A percentile compares a stretch with the other conserved stretches of the same genome.
These are phyloP conservation scores for Drosophila azteca DNA, from an alignment of 1,140 invertebrate genomes.

Conservation along the genomic window DNA sequence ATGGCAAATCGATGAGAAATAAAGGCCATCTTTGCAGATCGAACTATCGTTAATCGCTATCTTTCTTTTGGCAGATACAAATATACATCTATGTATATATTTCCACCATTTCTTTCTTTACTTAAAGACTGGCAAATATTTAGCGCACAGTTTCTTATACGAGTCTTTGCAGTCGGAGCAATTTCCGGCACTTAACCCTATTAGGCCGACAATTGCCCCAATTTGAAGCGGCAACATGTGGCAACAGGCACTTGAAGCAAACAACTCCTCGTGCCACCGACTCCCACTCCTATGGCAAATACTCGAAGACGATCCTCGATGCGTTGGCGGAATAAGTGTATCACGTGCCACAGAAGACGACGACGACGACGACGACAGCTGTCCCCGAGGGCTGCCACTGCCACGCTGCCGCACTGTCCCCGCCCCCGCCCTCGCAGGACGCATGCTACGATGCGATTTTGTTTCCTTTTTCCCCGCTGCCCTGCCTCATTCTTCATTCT, in stretches of 20 bases:
- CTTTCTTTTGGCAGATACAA: too few species aligned
- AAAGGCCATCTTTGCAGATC: too few species aligned
- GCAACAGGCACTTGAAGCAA: slow-evolving; percentile 39
- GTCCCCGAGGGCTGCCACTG: slow-evolving; percentile 46
- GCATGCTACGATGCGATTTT: slow-evolving; percentile 49
- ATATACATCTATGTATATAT: background rate
- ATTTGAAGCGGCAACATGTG: slow-evolving; percentile 55
- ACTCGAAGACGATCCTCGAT: slow-evolving; percentile 11
- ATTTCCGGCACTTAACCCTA: slow-evolving; percentile 74
- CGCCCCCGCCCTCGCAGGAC: slow-evolving; percentile 5
- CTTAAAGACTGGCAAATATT: slow-evolving; percentile 7
- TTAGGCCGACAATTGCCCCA: slow-evolving; percentile 43
- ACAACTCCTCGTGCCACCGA: slow-evolving; percentile 5
- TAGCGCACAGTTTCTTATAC: background rate
- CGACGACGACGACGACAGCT: slow-evolving; percentile 62
- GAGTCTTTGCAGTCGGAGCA: background rate
- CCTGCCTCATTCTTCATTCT: slow-evolving; percentile 19
- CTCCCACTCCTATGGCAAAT: slow-evolving; percentile 5
- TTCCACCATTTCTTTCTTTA: background rate
- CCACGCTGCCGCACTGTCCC: too few species aligned
- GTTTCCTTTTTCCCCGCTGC: slow-evolving; percentile 41
- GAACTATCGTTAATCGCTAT: too few species aligned
- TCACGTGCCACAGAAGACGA: slow-evolving; percentile 35
- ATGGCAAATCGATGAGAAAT: background rate
- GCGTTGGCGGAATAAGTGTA: slow-evolving; percentile 30